phyloP scores from a whole-genome alignment of 2,113 vertebrate genomes.

The Vulpes lagopus region DNA sequence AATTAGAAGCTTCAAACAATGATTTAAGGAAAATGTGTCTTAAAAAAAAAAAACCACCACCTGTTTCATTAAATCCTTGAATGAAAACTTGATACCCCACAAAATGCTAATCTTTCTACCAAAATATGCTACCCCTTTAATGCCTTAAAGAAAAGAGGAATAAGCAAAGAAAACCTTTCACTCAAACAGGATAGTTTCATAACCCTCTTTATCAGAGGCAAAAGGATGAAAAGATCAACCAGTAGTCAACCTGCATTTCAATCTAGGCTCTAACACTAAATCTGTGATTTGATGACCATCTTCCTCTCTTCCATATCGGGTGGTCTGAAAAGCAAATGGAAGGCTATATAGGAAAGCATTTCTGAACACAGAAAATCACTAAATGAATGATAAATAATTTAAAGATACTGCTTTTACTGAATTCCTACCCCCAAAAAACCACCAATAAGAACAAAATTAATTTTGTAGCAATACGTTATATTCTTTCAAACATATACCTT shows the following conservation, averaged over 20 bases:
- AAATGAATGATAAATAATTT: not conserved
- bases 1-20: conserved; percentile 19
- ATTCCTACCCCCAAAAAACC: not conserved
- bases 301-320: not conserved
- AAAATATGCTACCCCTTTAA: not conserved
- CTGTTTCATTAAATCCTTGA: conserved; percentile 20
- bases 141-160: not conserved
- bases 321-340: not conserved
- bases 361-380: not conserved
- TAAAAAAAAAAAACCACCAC: not conserved
- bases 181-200: not conserved
- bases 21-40: conserved; percentile 5
- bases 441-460: conserved; percentile 16
- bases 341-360: not conserved
- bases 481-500: not conserved
- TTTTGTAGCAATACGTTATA: not conserved
- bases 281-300: not conserved
- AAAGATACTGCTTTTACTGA: not conserved
- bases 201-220: not conserved
- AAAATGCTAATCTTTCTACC: not conserved
- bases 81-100: not conserved
- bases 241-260: not conserved
- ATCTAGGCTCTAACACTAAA: not conserved
- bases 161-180: conserved; percentile 19
- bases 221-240: not conserved